Conservation (phyloP, 1,140 invertebrate genomes). For the Hyphantria cunea region DNA sequence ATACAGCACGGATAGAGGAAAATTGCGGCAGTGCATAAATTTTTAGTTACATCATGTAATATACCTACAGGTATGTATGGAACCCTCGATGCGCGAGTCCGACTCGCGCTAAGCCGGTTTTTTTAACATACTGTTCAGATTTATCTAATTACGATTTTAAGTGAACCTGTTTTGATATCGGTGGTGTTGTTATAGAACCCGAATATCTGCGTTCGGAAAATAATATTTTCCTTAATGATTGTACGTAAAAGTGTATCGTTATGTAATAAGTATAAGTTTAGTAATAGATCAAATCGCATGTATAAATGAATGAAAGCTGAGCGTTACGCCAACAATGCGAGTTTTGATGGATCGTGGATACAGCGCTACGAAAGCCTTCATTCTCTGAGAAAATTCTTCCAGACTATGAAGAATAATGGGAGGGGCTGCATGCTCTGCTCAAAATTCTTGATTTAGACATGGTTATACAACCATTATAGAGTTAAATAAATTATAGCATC, state of each 20-base stretch:
- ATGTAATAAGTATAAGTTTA: slow-evolving; percentile 18
- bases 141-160: too few species aligned
- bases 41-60: too few species aligned
- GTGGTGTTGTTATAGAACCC: too few species aligned
- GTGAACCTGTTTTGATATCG: too few species aligned
- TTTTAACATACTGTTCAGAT: too few species aligned
- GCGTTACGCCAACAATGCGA: slow-evolving; percentile 21
- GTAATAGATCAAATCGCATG: slow-evolving; percentile 9
- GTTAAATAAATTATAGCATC: slow-evolving; percentile 17
- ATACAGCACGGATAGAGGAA: too few species aligned
- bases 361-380: slow-evolving; percentile 16
- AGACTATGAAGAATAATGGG: slow-evolving; percentile 19
- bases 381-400: slow-evolving; percentile 1
- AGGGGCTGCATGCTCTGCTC: slow-evolving; percentile 37
- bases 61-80: too few species aligned
- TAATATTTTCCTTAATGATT: not conserved
- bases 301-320: slow-evolving; percentile 25
- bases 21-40: too few species aligned
- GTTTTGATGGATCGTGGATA: slow-evolving; percentile 16
- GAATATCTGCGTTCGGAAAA: too few species aligned
- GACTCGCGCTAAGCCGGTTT: too few species aligned
- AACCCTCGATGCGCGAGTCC: too few species aligned
- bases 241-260: not conserved
- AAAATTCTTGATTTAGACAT: slow-evolving; percentile 26
- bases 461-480: slow-evolving; percentile 20